phyloP scores from a whole-genome alignment of 2,797 vertebrate species.

The Caiman crocodilus region DNA sequence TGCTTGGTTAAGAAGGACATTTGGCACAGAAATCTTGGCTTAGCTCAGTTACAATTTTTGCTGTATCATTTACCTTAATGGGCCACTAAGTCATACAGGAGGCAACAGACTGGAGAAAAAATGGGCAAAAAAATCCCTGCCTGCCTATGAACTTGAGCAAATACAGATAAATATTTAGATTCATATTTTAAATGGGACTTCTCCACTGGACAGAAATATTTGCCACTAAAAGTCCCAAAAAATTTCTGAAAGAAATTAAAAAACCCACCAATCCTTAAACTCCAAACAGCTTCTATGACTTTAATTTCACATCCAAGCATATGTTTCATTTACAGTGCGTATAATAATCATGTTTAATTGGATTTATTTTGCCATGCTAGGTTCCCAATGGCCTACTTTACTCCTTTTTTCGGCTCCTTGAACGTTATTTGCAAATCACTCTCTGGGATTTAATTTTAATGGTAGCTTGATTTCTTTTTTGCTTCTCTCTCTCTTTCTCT shows the following conservation, averaged over 20 bases:
- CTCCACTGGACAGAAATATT: constrained; percentile 64
- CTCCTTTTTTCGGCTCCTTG: constrained; percentile 76
- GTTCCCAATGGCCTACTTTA: constrained; percentile 78
- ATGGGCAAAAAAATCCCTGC: constrained; percentile 23
- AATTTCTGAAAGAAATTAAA: constrained; percentile 29
- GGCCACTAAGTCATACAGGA: constrained; percentile 64
- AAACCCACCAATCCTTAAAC: constrained; percentile 62
- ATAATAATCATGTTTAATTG: constrained; percentile 83
- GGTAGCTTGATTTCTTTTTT: constrained; percentile 77
- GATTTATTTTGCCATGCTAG: constrained; percentile 81
- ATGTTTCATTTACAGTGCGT: constrained; percentile 74
- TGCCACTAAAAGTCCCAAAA: constrained; percentile 42
- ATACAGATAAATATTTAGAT: constrained; percentile 52
- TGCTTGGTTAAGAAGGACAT: constrained; percentile 39
- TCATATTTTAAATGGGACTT: constrained; percentile 43
- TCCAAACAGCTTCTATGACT: constrained; percentile 63
- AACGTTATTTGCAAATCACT: constrained; percentile 84
- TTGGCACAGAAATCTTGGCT: constrained; percentile 49
- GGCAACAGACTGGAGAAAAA: constrained; percentile 61
- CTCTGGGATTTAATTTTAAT: constrained; percentile 83
- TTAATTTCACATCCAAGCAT: constrained; percentile 76
- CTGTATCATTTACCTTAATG: constrained; percentile 74
- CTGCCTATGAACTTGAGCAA: constrained; percentile 55
- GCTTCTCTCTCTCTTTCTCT: not conserved
- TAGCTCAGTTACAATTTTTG: constrained; percentile 45